Conservation (phyloP, 37 sponge, comb jelly and placozoan genomes). For the Spongilla lacustris region DNA sequence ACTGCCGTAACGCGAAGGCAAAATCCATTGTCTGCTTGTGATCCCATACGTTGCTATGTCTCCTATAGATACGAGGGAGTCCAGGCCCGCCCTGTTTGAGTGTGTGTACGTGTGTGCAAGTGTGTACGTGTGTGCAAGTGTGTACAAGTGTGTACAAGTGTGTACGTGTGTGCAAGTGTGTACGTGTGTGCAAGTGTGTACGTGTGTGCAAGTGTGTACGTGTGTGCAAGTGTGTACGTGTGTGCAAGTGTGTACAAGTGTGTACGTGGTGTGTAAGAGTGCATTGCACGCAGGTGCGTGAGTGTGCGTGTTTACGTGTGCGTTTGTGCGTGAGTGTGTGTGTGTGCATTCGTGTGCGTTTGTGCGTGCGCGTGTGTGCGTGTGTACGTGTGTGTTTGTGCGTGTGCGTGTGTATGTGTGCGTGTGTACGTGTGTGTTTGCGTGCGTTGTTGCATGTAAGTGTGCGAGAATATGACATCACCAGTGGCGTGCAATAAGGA, state of each 20-base stretch:
- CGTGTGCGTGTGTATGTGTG: neutral
- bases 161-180: neutral
- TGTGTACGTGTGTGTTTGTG: too few relatives aligned
- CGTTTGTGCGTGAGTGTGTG: neutral
- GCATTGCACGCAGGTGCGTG: too few relatives aligned
- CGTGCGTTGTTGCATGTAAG: neutral
- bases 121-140: neutral
- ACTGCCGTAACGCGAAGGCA: neutral
- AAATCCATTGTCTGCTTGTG: neutral
- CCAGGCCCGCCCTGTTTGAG: conserved; percentile 57
- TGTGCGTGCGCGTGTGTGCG: too few relatives aligned
- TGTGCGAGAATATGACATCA: neutral
- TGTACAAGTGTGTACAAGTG: neutral
- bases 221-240: too few relatives aligned
- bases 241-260: too few relatives aligned
- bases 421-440: too few relatives aligned
- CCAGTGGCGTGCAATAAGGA: too few relatives aligned
- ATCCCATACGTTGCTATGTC: conserved; percentile 34
- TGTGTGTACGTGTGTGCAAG: neutral
- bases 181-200: neutral
- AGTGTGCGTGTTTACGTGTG: too few relatives aligned
- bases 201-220: too few relatives aligned
- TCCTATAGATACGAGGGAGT: conserved; percentile 55
- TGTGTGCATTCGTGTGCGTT: too few relatives aligned
- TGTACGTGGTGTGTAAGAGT: too few relatives aligned